phyloP scores from a whole-genome alignment of 2,888 invertebrate species.

The Aphrophora alni region DNA sequence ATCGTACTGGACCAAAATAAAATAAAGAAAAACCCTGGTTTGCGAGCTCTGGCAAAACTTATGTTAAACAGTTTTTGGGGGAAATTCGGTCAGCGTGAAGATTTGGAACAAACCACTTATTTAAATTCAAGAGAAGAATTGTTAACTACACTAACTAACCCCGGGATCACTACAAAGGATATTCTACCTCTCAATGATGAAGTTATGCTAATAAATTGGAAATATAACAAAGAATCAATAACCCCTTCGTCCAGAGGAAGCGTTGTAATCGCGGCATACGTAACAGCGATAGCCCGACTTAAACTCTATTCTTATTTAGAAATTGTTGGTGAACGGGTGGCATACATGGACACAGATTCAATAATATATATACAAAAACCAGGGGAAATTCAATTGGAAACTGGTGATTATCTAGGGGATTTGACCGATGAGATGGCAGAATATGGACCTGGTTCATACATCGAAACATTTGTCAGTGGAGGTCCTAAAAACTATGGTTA shows the following conservation, averaged over 20 bases:
- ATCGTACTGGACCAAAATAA: no score
- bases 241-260: conserved; percentile 44
- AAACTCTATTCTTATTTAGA: conserved; percentile 54
- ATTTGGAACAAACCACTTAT: not conserved
- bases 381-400: conserved; percentile 38
- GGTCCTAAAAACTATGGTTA: conserved; percentile 55
- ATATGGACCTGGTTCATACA: no score
- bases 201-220: conserved; percentile 14
- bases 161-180: not conserved
- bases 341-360: conserved; percentile 56
- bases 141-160: not conserved
- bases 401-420: conserved; percentile 54
- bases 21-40: not conserved
- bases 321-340: conserved; percentile 48
- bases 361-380: conserved; percentile 50
- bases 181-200: no score
- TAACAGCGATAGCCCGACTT: conserved; percentile 54
- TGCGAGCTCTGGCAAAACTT: not conserved
- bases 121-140: not conserved
- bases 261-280: conserved; percentile 55
- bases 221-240: not conserved
- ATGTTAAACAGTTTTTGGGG: conserved; percentile 13
- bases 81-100: conserved; percentile 10
- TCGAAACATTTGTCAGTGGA: conserved; percentile 53
- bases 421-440: conserved; percentile 54